These are phyloP conservation scores for Ondatra zibethicus DNA, from an alignment of 2,113 vertebrate species.

Conservation along the genomic window DNA sequence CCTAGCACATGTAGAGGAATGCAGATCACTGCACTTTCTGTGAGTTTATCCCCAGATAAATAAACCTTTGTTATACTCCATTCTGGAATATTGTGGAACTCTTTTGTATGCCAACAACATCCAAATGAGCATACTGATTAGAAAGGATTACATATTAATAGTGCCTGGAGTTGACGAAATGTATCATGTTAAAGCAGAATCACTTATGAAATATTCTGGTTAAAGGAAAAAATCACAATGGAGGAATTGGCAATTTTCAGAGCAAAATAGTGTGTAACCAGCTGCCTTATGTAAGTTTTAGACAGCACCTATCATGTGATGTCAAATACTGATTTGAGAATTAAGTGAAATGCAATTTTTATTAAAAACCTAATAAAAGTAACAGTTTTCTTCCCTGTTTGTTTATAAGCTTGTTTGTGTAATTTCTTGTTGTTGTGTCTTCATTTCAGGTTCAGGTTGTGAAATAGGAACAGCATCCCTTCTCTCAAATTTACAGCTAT, in stretches of 20 bases:
- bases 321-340: background rate
- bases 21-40: too few relatives aligned
- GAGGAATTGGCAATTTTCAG: background rate
- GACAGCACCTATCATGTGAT: background rate
- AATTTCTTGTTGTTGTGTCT: background rate
- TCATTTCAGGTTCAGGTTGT: background rate
- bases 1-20: too few relatives aligned
- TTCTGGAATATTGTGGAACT: too few relatives aligned
- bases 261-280: background rate
- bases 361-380: background rate
- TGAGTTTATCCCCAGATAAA: too few relatives aligned
- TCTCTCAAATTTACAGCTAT: accelerated
- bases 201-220: background rate
- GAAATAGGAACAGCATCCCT: background rate
- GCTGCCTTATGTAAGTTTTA: background rate
- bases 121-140: background rate
- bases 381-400: accelerated
- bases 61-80: too few relatives aligned
- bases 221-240: background rate
- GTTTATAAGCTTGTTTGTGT: background rate
- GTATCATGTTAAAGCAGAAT: background rate
- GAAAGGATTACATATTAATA: background rate
- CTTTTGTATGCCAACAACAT: too few relatives aligned
- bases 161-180: background rate
- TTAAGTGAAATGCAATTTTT: background rate